phyloP scores from a whole-genome alignment of 2,113 vertebrate species.

The Phalacrocorax pelagicus region DNA sequence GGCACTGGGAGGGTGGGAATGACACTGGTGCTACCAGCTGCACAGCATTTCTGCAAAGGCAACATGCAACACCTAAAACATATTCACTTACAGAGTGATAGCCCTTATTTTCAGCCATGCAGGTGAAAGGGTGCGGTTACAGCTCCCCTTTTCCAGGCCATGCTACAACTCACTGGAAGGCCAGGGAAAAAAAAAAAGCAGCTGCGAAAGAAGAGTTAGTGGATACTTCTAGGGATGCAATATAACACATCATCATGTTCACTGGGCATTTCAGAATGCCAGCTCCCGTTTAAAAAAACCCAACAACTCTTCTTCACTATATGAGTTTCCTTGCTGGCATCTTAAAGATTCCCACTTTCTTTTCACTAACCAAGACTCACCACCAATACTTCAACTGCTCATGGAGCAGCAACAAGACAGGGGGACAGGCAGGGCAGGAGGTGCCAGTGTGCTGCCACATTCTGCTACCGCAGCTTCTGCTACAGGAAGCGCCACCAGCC shows the following conservation, averaged over 20 bases:
- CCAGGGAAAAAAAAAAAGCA: neutral
- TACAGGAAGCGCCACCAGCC: fast-evolving
- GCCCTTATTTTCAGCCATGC: fast-evolving
- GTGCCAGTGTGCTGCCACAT: fast-evolving
- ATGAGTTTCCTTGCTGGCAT: neutral
- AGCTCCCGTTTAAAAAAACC: neutral
- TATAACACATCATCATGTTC: fast-evolving
- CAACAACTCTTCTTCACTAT: neutral
- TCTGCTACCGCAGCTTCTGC: neutral
- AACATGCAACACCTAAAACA: neutral
- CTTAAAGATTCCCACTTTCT: neutral
- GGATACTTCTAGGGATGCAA: neutral
- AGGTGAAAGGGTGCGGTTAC: neutral
- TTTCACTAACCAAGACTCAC: too few relatives aligned
- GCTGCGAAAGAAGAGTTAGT: fast-evolving
- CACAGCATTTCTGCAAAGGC: fast-evolving
- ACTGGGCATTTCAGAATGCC: neutral
- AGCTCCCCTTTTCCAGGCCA: neutral
- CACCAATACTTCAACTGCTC: neutral
- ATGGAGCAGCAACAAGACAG: fast-evolving
- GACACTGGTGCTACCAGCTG: neutral
- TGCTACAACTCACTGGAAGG: neutral
- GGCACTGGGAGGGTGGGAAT: neutral
- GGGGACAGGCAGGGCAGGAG: fast-evolving
- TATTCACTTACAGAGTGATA: neutral